phyloP scores from a whole-genome alignment of 2,797 vertebrate genomes.

The Echiichthys vipera region DNA sequence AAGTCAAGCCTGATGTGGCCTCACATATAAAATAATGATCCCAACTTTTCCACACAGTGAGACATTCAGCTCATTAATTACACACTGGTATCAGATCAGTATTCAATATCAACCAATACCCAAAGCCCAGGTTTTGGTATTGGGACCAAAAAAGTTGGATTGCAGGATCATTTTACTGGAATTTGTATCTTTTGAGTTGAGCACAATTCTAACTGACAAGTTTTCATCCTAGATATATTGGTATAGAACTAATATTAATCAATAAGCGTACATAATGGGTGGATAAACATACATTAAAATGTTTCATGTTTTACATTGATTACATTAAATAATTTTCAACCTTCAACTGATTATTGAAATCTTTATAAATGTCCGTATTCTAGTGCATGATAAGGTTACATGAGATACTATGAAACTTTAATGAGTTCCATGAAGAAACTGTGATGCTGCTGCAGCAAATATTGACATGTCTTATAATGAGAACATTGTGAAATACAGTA shows the following conservation, averaged over 20 bases:
- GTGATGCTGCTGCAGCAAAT: slow-evolving; percentile 47
- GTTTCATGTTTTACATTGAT: not conserved
- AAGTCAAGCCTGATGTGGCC: no score
- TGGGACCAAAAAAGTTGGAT: no score
- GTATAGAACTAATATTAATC: not conserved
- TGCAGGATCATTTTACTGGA: not conserved
- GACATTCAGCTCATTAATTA: no score
- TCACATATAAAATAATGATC: no score
- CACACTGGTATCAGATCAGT: no score
- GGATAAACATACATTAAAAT: not conserved
- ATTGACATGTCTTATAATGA: slow-evolving; percentile 55
- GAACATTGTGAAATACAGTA: slow-evolving; percentile 57
- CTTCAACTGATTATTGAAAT: slow-evolving; percentile 20
- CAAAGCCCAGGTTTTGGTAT: no score
- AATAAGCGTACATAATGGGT: not conserved
- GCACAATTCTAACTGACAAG: not conserved
- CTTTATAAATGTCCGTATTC: slow-evolving; percentile 12
- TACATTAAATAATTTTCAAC: slow-evolving; percentile 29
- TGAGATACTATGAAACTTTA: slow-evolving; percentile 64
- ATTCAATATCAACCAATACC: no score
- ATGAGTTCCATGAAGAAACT: slow-evolving; percentile 56
- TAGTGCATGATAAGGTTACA: slow-evolving; percentile 36
- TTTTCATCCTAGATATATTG: not conserved
- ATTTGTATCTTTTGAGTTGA: not conserved
- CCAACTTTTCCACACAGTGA: no score